A percentile compares a stretch with the other conserved stretches of the same genome.
phyloP scores from a whole-genome alignment of 2,113 vertebrate genomes.

The Mastomys coucha region DNA sequence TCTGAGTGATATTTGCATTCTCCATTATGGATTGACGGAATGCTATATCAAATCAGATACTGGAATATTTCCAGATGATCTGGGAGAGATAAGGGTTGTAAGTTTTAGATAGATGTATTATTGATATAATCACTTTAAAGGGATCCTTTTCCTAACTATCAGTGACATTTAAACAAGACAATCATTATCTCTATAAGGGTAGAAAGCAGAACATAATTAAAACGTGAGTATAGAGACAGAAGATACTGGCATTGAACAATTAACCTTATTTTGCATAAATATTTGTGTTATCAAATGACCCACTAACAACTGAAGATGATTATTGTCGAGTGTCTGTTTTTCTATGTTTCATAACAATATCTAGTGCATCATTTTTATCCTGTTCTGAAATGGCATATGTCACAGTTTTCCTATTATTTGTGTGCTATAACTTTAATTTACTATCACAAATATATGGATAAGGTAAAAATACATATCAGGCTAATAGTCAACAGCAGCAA shows the following conservation, averaged over 20 bases:
- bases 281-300: neutral
- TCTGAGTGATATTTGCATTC: neutral
- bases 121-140: neutral
- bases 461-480: slow-evolving; percentile 21
- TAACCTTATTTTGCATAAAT: neutral
- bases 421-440: slow-evolving; percentile 57
- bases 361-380: neutral
- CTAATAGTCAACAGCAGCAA: neutral
- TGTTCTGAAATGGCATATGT: slow-evolving; percentile 6
- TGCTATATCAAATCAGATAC: neutral
- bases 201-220: neutral
- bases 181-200: neutral
- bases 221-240: neutral
- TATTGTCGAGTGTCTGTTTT: neutral
- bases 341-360: slow-evolving; percentile 19
- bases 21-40: neutral
- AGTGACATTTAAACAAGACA: neutral
- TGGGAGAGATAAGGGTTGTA: neutral
- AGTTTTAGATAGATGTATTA: neutral
- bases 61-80: neutral
- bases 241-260: neutral
- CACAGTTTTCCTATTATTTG: slow-evolving; percentile 33
- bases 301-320: neutral
- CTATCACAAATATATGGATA: slow-evolving; percentile 29
- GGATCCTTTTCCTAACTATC: neutral